These are phyloP conservation scores for Heteractis magnifica DNA, from an alignment of 92 coral and sea anemone species.

Conservation along the genomic window DNA sequence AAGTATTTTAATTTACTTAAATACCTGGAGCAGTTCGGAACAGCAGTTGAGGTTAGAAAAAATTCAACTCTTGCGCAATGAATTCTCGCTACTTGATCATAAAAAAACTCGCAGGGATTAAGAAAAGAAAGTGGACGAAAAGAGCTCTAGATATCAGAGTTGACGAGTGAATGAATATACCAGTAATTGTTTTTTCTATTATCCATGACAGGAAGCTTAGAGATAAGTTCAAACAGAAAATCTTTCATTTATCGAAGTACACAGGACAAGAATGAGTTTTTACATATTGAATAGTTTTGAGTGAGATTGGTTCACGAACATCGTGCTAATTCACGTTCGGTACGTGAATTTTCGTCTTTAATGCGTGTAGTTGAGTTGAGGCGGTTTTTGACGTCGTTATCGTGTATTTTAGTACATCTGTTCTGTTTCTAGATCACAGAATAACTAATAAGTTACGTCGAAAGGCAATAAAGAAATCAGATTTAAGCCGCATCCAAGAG, in stretches of 20 bases:
- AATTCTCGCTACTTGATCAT: neutral
- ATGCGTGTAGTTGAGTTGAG: neutral
- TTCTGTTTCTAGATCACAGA: conserved; percentile 8
- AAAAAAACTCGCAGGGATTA: neutral
- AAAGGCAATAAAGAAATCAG: conserved; percentile 34
- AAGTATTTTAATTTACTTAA: conserved; percentile 8
- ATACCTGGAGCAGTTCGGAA: neutral
- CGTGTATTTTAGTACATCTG: conserved; percentile 21
- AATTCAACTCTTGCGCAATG: neutral
- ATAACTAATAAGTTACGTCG: conserved; percentile 28
- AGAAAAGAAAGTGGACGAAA: neutral
- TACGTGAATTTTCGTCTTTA: neutral
- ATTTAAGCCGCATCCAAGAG: conserved; percentile 10
- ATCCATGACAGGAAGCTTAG: conserved; percentile 30
- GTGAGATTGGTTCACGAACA: conserved; percentile 7
- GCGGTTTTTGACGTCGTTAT: conserved; percentile 2
- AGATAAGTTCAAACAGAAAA: conserved; percentile 26
- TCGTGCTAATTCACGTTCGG: neutral
- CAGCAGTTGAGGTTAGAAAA: neutral
- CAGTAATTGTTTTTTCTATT: conserved; percentile 25
- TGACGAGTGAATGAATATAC: conserved; percentile 14
- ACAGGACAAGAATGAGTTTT: neutral
- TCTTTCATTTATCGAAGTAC: neutral
- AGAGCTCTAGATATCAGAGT: too few species aligned
- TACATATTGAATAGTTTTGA: neutral